Percentiles rank a stretch among this genome's conserved stretches.
Conservation (phyloP, 1,140 invertebrate genomes). For the Drosophila ironensis region DNA sequence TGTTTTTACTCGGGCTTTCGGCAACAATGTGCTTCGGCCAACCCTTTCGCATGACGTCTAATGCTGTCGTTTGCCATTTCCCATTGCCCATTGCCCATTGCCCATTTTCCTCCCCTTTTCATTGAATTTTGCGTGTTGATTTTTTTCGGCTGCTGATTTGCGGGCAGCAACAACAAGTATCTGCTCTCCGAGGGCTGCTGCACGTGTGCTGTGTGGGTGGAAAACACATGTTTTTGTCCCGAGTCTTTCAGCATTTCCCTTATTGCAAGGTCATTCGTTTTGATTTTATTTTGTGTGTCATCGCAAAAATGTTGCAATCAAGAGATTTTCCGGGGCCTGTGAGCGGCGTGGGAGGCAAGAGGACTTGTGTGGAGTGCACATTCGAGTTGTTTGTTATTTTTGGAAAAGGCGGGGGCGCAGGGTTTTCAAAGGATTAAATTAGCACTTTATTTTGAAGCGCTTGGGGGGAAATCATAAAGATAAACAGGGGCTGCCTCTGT, state of each 20-base stretch:
- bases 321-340: too few relatives aligned
- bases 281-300: constrained; percentile 78
- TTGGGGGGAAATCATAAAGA: too few relatives aligned
- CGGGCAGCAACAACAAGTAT: constrained; percentile 59
- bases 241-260: constrained; percentile 42
- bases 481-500: too few relatives aligned
- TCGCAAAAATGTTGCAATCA: constrained; percentile 28
- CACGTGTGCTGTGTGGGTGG: constrained; percentile 5
- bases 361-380: too few relatives aligned
- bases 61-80: too few relatives aligned
- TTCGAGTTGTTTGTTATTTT: not conserved
- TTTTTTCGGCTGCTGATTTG: constrained; percentile 8
- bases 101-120: not conserved
- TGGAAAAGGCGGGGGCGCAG: too few relatives aligned
- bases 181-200: not conserved
- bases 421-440: too few relatives aligned
- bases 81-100: too few relatives aligned
- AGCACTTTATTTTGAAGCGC: too few relatives aligned
- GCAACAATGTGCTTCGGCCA: constrained; percentile 21
- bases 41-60: constrained; percentile 23
- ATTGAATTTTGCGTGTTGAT: not conserved
- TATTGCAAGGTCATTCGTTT: constrained; percentile 75
- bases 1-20: constrained; percentile 62
- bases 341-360: too few relatives aligned
- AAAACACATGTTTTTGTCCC: constrained; percentile 58